Evolutionary conservation across 2,113 vertebrate species (phyloP), one percentile per base, ranked within the genome.

Genomic region (Nibea albiflora): DNA sequence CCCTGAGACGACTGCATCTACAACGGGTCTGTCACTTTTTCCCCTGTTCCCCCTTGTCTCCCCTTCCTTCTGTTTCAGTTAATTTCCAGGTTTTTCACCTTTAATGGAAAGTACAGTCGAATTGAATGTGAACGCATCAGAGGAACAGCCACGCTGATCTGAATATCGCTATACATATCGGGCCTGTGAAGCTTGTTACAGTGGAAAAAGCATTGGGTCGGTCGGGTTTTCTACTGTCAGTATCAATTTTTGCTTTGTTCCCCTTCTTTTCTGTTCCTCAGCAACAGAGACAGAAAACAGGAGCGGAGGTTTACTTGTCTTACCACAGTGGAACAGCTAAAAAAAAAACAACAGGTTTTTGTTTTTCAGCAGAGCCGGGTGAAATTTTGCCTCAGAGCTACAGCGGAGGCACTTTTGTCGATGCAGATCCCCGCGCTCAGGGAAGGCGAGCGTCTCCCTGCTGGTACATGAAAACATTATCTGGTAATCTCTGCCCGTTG

Each of bases 401-500:
- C 54, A 72, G 72, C 14, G 4, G 64, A 66, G 57, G 64, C 77
- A 57, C 63, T 87, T 39, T 81, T 74, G 84, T 84, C 8, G 57
- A 72, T 28, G 73, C 71, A 63, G 78, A 81, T 50, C 74, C 17
- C 11, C 31, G 44, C 4, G 14, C 74, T 78, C 58, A 42, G n/a
- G 47, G 39, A 73, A 53, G 54, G 74, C n/a, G 1, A 66, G 81
- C 24, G 24, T 81, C 66, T 77, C 73, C 53, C 85, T 58, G 62
- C 64, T 9, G 76, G 10, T 77, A 71, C 82, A 73, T 22, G 71
- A 75, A 86, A 83, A 90, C 84, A 87, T 83, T 87, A 85, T 87
- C 81, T 83, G 82, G 62, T 87, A 81, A 90, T 90, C 86, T 90
- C 53, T 85, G 89, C 52, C 84, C 54, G 31, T 74, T 73, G 89